Evolutionary conservation across 35 echinoderm and acorn worm genomes (phyloP), one percentile per base, ranked within the genome.

Genomic region (Heliocidaris tuberculata): DNA sequence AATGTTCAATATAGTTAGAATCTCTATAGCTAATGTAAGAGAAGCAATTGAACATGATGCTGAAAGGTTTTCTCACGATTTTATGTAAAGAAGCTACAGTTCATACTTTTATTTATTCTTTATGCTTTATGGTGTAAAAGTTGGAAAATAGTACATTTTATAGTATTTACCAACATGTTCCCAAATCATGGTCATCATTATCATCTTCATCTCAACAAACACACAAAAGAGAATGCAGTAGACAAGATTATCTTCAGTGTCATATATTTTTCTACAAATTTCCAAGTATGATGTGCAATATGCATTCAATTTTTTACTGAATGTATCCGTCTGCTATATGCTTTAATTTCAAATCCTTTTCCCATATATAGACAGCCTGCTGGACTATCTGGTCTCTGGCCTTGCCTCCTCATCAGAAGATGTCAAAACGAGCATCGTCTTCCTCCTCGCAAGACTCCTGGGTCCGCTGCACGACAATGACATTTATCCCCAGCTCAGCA

Each of bases 401-500:
- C 85, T 96, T 31, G 31, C 92, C 48, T 88, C 85, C 70, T 50
- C 95, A 13, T 70, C 78, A 13, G 95, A 96, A 60, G 93, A 96
- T 32, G 92, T 94, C 95, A 94, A 90, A 59, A 50, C 86, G n/a
- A 31, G 48, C 85, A 59, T 85, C 50, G 59, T 86, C 61, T 96
- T 60, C 50, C 86, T 93, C 48, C 92, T 96, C 6, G 65, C 70
- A 35, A 49, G 59, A 65, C 54, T 52, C n/a, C 31, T 88, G 31
- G 61, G 17, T 27, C 31, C 48, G 24, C 60, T 59, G 29, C 29
- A 50, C 50, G 92, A 61, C 85, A 93, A 48, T 50, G 91, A 59
- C 91, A 49, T 59, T 59, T 93, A 59, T 59, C 91, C 50, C 91
- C 47, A 93, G 91, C 47, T 93, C 8, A 78, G 85, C 42, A 49